Conservation (phyloP, 1,140 invertebrate genomes). For the Lepidurus couesii region DNA sequence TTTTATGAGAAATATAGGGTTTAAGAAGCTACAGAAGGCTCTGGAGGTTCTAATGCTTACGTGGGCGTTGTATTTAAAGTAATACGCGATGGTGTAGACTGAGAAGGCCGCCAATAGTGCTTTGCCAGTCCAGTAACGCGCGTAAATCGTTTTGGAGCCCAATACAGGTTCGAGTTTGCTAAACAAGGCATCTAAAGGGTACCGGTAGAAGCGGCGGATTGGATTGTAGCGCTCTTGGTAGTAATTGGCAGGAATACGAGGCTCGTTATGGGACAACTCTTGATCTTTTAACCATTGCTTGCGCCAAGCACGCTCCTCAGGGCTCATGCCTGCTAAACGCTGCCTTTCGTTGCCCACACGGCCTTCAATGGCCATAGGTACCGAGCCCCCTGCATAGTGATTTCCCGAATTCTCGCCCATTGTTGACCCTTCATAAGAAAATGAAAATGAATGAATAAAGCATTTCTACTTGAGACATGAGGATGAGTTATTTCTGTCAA, state of each 20-base stretch:
- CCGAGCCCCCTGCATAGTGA: neutral
- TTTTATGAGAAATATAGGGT: neutral
- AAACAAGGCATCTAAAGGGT: constrained; percentile 59
- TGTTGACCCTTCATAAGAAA: neutral
- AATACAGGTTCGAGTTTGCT: constrained; percentile 51
- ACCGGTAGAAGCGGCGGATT: constrained; percentile 65
- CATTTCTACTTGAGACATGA: no score
- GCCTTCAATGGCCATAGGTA: constrained; percentile 66
- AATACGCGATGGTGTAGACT: constrained; percentile 57
- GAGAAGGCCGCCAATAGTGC: constrained; percentile 47
- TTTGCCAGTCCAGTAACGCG: constrained; percentile 60
- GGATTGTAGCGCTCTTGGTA: constrained; percentile 65
- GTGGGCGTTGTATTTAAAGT: constrained; percentile 70
- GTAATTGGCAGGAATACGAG: constrained; percentile 57
- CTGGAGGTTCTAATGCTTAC: constrained; percentile 50
- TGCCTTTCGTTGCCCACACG: constrained; percentile 66
- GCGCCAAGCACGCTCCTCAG: constrained; percentile 73
- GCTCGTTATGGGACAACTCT: constrained; percentile 63
- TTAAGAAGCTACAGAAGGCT: neutral
- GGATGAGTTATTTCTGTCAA: no score
- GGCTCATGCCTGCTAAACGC: constrained; percentile 70
- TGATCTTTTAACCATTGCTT: constrained; percentile 78
- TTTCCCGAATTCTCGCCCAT: neutral
- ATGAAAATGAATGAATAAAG: neutral
- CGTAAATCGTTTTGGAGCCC: constrained; percentile 51